Evolutionary conservation across 2,113 vertebrate genomes (phyloP).

Genomic region (Galeopterus variegatus): DNA sequence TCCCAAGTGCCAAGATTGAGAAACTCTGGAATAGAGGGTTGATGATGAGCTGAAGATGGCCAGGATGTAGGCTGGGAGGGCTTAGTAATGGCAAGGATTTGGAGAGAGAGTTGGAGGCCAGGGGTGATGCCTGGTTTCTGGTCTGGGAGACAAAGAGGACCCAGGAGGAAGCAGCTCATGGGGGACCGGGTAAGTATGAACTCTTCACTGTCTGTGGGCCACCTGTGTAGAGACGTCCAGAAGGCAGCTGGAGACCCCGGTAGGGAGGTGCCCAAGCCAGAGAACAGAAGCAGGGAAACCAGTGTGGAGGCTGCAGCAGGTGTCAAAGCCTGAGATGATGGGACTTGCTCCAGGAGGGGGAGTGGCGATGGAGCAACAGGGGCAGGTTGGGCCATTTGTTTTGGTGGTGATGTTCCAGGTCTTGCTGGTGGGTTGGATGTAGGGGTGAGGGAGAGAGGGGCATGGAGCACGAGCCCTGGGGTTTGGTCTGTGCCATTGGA

Average conservation of each 20-base stretch:
- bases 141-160: background rate
- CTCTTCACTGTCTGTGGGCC: background rate
- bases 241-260: background rate
- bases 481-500: too few species aligned
- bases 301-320: background rate
- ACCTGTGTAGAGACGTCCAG: background rate
- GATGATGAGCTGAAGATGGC: too few species aligned
- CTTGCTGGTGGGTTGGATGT: too few species aligned
- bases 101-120: background rate
- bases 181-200: background rate
- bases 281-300: background rate
- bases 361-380: too few species aligned
- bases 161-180: background rate
- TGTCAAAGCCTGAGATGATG: background rate
- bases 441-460: too few species aligned
- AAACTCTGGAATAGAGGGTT: background rate
- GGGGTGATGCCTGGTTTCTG: background rate
- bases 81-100: background rate
- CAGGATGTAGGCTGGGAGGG: background rate
- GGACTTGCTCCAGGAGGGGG: too few species aligned
- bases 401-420: too few species aligned
- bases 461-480: too few species aligned
- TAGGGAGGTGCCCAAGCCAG: background rate
- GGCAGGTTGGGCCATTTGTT: too few species aligned
- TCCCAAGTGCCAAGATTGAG: background rate